A percentile compares a stretch with the other conserved stretches of the same genome.
phyloP scores from a whole-genome alignment of 1,140 invertebrate genomes.

The Atta cephalotes region DNA sequence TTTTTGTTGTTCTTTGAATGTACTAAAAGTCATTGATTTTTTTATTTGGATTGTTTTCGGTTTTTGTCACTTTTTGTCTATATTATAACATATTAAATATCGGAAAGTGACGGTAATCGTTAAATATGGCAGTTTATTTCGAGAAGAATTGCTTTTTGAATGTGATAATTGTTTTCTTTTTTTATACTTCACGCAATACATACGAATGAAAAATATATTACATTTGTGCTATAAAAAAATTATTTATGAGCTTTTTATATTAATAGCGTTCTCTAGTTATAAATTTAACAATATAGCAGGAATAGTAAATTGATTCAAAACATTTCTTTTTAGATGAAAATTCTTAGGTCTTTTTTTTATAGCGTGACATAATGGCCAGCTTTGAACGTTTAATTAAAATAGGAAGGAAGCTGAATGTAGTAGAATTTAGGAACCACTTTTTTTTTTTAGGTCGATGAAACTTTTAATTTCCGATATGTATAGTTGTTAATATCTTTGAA shows the following conservation, averaged over 20 bases:
- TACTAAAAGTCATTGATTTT: slow-evolving; percentile 10
- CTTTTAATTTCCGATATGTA: slow-evolving; percentile 38
- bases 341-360: slow-evolving; percentile 27
- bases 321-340: slow-evolving; percentile 10
- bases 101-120: slow-evolving; percentile 32
- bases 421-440: slow-evolving; percentile 1
- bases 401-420: background rate
- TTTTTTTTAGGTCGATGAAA: slow-evolving; percentile 11
- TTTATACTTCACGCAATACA: slow-evolving; percentile 5
- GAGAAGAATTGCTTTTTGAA: background rate
- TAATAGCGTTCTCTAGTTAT: background rate
- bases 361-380: background rate
- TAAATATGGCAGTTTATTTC: slow-evolving; percentile 61
- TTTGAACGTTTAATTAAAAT: background rate
- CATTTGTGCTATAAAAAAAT: slow-evolving; percentile 3
- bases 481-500: slow-evolving; percentile 34
- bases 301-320: slow-evolving; percentile 16
- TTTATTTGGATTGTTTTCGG: slow-evolving; percentile 9
- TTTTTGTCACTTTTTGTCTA: background rate
- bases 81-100: background rate
- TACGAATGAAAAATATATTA: slow-evolving; percentile 37
- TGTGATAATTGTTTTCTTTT: background rate
- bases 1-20: slow-evolving; percentile 3
- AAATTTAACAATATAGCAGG: slow-evolving; percentile 34
- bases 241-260: slow-evolving; percentile 18